A percentile compares a stretch with the other conserved stretches of the same genome.
Conservation (phyloP, 2,113 vertebrate species). For the Thalassoma bifasciatum region DNA sequence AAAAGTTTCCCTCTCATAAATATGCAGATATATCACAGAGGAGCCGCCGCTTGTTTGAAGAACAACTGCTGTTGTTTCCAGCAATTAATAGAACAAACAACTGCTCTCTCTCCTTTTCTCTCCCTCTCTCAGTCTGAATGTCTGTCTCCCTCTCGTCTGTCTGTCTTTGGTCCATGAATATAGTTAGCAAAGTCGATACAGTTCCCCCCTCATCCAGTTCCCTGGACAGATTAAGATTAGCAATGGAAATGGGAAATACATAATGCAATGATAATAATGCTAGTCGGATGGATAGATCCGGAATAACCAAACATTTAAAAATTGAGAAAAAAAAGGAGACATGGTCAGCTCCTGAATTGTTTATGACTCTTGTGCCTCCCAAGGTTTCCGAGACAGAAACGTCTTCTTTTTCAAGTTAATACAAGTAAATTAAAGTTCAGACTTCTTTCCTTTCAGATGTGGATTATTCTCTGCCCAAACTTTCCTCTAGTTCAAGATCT, state of each 20-base stretch:
- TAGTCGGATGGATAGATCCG: slow-evolving; percentile 46
- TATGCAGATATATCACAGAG: slow-evolving; percentile 82
- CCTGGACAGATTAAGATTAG: slow-evolving; percentile 57
- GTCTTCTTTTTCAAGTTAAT: background rate
- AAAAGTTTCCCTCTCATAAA: slow-evolving; percentile 73
- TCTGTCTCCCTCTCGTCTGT: slow-evolving; percentile 22
- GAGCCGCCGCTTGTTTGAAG: slow-evolving; percentile 80
- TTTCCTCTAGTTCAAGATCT: background rate
- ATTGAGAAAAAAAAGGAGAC: background rate
- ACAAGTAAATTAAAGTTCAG: background rate
- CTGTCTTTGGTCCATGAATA: slow-evolving; percentile 41
- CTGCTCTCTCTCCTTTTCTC: slow-evolving; percentile 36
- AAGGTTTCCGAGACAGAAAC: slow-evolving; percentile 26
- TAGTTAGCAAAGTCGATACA: slow-evolving; percentile 13
- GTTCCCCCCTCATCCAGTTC: slow-evolving; percentile 34
- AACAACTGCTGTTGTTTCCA: slow-evolving; percentile 81
- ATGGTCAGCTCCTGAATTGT: slow-evolving; percentile 41
- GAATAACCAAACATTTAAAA: slow-evolving; percentile 48
- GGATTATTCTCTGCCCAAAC: background rate
- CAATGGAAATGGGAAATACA: slow-evolving; percentile 66
- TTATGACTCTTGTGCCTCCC: slow-evolving; percentile 2
- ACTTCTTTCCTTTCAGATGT: background rate
- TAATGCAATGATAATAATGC: slow-evolving; percentile 59
- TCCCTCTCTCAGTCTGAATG: background rate
- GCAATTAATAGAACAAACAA: slow-evolving; percentile 86